Evolutionary conservation across 1,140 invertebrate species (phyloP), one percentile per base, ranked within the genome.

Genomic region (Melitaea cinxia): DNA sequence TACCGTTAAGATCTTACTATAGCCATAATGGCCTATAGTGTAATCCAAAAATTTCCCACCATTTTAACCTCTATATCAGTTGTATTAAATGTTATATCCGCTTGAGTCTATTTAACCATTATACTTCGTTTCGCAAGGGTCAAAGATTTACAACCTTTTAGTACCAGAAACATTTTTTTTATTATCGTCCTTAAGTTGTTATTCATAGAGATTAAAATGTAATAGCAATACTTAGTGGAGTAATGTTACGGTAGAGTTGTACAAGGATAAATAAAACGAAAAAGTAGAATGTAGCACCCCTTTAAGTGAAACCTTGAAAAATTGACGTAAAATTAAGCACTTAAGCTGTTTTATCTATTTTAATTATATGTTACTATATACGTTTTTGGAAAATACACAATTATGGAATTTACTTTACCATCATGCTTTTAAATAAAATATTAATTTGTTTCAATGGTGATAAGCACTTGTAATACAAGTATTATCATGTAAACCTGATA

Each of bases 71-170:
- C 14, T 60, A 60, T 4, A 3, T 1, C 3, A 15, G 39, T 60
- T 4, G 0, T 1, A 23, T 15, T 19, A 52, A 60, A 35, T 42
- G 14, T 17, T 37, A 37, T 12, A 60, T 37, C 39, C n/a, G 30
- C 14, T 9, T 52, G 30, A 28, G 7, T 24, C 5, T 24, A 15
- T 28, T 39, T 23, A 39, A 17, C 42, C 42, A 47, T 47, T 24
- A 47, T 47, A 47, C 42, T 47, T 47, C 42, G 42, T 47, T 47
- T 47, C 42, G 42, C 45, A 47, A 49, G 45, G 58, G 58, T 60
- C 45, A 24, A 60, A 60, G 58, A 60, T 60, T 60, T 59, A 59
- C 57, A 59, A 33, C 57, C 45, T 59, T 42, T 52, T 52, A 52
- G 47, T 52, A 50, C 30, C 33, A 37, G 6, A 23, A 15, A 23